phyloP scores from a whole-genome alignment of 2,113 vertebrate genomes.

The Festucalex cinctus region DNA sequence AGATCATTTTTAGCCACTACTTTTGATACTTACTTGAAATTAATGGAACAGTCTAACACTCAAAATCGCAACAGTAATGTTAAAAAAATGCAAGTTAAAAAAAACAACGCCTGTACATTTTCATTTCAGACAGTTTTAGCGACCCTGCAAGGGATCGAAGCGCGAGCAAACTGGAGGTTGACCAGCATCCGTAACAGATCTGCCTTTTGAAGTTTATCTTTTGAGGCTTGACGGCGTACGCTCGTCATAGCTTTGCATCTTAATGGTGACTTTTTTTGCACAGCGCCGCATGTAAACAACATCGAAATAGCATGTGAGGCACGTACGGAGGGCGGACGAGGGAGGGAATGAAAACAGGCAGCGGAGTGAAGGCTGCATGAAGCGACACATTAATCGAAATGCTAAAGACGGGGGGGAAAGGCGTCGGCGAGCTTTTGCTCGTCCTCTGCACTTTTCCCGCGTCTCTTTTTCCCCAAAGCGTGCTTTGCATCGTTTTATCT shows the following conservation, averaged over 20 bases:
- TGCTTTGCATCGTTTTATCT: constrained; percentile 30
- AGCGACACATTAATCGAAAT: constrained; percentile 58
- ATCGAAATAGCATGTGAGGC: constrained; percentile 29
- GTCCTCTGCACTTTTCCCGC: constrained; percentile 32
- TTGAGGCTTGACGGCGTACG: background rate
- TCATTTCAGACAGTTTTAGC: background rate
- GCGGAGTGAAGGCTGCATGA: constrained; percentile 31
- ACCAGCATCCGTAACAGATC: background rate
- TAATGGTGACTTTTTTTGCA: background rate
- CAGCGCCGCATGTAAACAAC: background rate
- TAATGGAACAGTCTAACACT: background rate
- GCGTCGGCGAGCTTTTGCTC: constrained; percentile 43
- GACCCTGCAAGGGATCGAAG: background rate
- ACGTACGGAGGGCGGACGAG: constrained; percentile 24
- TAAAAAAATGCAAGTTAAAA: background rate
- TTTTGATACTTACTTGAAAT: background rate
- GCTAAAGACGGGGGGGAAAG: constrained; percentile 28
- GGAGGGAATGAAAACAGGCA: constrained; percentile 21
- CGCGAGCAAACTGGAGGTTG: background rate
- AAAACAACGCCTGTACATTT: background rate
- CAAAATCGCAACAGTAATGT: background rate
- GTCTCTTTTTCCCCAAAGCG: constrained; percentile 29
- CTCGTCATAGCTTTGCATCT: constrained; percentile 6
- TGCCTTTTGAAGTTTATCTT: background rate
- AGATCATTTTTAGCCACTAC: too few species aligned